These are phyloP conservation scores for Cariama cristata DNA, from an alignment of 2,113 vertebrate genomes.

Conservation along the genomic window DNA sequence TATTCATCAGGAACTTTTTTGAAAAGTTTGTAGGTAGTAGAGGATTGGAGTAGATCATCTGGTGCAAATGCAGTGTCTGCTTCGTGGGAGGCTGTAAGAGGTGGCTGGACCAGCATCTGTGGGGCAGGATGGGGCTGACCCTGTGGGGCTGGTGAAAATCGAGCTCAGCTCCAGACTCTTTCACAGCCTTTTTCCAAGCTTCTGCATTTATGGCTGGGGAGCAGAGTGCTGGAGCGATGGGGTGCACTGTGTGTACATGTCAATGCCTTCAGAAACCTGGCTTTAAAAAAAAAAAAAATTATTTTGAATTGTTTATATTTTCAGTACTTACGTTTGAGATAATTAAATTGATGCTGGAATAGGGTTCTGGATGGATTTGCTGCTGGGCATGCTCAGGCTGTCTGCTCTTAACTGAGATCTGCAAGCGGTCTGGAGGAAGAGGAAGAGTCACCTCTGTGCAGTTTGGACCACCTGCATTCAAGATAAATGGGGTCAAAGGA, in stretches of 20 bases:
- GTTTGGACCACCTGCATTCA: neutral
- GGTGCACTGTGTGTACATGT: too few species aligned
- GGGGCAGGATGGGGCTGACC: neutral
- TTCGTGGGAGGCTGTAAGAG: neutral
- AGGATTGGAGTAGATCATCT: neutral
- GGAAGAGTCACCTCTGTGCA: neutral
- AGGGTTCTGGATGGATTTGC: neutral
- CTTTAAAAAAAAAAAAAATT: neutral
- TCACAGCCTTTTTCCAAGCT: neutral
- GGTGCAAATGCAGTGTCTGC: neutral
- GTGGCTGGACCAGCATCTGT: rapidly evolving
- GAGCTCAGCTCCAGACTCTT: neutral
- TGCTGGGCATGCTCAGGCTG: neutral
- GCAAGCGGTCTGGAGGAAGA: neutral
- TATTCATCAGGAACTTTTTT: neutral
- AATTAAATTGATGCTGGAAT: neutral
- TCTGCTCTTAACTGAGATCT: neutral
- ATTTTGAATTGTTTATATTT: neutral
- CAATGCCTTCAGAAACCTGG: neutral
- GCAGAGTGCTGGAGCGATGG: neutral
- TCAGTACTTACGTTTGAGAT: neutral
- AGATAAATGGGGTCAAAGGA: neutral
- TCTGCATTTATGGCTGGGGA: neutral
- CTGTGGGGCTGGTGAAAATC: neutral
- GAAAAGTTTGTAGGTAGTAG: neutral